phyloP scores from a whole-genome alignment of 2,113 vertebrate genomes.

The Raja brachyura region DNA sequence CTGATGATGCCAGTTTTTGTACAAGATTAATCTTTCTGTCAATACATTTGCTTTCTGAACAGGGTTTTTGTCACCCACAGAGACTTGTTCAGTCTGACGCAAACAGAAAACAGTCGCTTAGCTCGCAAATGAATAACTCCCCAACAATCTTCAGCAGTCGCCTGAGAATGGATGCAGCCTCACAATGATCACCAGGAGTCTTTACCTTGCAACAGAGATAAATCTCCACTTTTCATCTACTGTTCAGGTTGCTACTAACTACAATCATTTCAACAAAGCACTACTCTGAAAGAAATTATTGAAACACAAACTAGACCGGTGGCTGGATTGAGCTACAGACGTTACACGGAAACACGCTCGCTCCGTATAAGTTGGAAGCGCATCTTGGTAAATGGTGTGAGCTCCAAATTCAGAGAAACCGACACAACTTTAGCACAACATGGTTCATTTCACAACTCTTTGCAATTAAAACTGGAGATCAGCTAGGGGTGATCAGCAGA shows the following conservation, averaged over 20 bases:
- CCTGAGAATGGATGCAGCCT: neutral
- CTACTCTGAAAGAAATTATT: neutral
- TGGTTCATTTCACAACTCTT: neutral
- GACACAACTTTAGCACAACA: neutral
- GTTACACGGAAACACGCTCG: neutral
- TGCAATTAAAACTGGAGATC: too few species aligned
- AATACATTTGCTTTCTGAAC: conserved; percentile 27
- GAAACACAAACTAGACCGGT: neutral
- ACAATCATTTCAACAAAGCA: neutral
- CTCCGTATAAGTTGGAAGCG: neutral
- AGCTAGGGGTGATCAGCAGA: too few species aligned
- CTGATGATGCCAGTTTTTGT: conserved; percentile 20
- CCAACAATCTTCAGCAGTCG: neutral
- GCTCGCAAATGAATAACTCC: neutral
- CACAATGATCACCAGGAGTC: neutral
- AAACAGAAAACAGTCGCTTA: neutral
- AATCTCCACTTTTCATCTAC: neutral
- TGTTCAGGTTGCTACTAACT: neutral
- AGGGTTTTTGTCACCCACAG: neutral
- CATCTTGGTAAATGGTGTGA: neutral
- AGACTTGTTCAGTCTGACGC: neutral
- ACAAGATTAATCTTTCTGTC: conserved; percentile 18
- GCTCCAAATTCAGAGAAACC: neutral
- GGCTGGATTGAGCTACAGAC: neutral
- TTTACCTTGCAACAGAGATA: neutral